Conservation (phyloP, 2,797 vertebrate species). For the Synanceia verrucosa region DNA sequence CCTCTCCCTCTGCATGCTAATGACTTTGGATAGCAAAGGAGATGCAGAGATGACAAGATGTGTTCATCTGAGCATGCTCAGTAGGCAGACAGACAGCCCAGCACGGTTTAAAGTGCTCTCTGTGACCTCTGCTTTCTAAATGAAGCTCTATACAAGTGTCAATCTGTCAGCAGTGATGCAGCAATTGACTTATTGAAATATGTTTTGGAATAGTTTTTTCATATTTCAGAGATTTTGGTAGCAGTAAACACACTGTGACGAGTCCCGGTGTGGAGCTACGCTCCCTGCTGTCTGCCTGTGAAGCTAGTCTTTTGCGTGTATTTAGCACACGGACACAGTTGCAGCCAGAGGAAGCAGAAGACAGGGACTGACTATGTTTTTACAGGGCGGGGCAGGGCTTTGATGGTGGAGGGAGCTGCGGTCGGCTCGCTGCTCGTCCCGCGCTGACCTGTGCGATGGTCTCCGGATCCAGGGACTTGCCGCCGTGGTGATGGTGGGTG, state of each 20-base stretch:
- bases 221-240: background rate
- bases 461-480: conserved; percentile 95
- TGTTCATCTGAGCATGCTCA: conserved; percentile 54
- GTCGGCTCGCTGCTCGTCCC: conserved; percentile 79
- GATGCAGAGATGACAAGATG: conserved; percentile 45
- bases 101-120: conserved; percentile 52
- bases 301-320: conserved; percentile 55
- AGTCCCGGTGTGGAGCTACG: conserved; percentile 37
- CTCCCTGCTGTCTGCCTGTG: conserved; percentile 72
- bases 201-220: background rate
- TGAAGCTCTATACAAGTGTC: background rate
- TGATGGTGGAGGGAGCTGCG: conserved; percentile 80
- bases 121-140: conserved; percentile 40
- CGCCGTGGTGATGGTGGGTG: conserved; percentile 84
- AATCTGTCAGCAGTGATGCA: background rate
- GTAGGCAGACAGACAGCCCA: conserved; percentile 64
- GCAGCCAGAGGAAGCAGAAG: conserved; percentile 80
- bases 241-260: background rate
- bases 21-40: conserved; percentile 28
- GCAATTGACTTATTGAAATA: conserved; percentile 2
- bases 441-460: conserved; percentile 97
- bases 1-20: conserved; percentile 49
- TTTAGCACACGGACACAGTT: conserved; percentile 69
- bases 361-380: conserved; percentile 79
- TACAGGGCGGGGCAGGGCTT: conserved; percentile 83